Evolutionary conservation across 2,888 invertebrate genomes (phyloP).

Genomic region (Antheraea yamamai): DNA sequence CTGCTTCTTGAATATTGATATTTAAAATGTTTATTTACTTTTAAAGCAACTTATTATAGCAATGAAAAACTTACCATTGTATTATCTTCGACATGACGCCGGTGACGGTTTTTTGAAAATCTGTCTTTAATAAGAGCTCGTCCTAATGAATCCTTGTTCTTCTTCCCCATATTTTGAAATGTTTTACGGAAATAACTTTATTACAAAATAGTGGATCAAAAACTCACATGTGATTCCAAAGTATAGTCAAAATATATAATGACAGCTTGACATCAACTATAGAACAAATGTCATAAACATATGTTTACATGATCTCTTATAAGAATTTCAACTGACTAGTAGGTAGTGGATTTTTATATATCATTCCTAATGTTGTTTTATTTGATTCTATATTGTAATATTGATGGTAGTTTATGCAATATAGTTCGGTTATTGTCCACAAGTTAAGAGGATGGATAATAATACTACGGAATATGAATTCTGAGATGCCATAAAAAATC

Average conservation of each 20-base stretch:
- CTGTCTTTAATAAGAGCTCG: constrained; percentile 89
- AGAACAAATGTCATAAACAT: constrained; percentile 3
- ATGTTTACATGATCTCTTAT: background rate
- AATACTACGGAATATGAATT: no score
- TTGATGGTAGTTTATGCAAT: no score
- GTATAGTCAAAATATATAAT: constrained; percentile 7
- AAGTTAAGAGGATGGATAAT: no score
- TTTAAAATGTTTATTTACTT: background rate
- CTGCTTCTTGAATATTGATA: constrained; percentile 11
- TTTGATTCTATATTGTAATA: no score
- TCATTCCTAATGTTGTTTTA: no score
- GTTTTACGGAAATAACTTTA: constrained; percentile 4
- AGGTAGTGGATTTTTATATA: no score
- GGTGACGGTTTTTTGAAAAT: constrained; percentile 84
- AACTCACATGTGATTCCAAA: constrained; percentile 15
- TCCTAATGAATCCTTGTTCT: constrained; percentile 85
- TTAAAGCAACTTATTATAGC: background rate
- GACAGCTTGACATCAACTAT: background rate
- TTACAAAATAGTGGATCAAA: background rate
- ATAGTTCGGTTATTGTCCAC: no score
- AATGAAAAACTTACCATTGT: constrained; percentile 83
- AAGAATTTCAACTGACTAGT: no score
- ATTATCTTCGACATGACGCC: constrained; percentile 86
- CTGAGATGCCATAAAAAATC: no score
- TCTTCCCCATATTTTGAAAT: constrained; percentile 85